Percentiles rank a stretch among this genome's conserved stretches.
Evolutionary conservation across 2,888 invertebrate species (phyloP).

Genomic region (Galeruca laticollis): DNA sequence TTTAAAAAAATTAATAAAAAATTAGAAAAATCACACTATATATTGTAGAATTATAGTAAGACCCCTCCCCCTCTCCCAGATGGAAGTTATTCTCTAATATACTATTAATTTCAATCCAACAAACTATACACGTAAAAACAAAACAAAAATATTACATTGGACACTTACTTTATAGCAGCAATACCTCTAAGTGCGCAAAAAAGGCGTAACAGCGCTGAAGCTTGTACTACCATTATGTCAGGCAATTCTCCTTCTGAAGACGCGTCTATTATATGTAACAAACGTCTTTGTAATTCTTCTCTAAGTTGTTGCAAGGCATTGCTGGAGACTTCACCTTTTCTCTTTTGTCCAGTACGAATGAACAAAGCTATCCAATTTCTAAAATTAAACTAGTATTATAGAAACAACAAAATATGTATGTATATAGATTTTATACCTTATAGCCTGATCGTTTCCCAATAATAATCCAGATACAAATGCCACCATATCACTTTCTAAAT

Average conservation of each 20-base stretch:
- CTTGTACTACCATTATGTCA: conserved; percentile 81
- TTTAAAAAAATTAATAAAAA: no score
- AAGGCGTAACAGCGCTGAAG: conserved; percentile 88
- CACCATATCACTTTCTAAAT: conserved; percentile 63
- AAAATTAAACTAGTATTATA: conserved; percentile 49
- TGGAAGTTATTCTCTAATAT: no score
- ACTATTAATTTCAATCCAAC: no score
- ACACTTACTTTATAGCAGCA: conserved; percentile 87
- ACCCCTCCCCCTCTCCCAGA: no score
- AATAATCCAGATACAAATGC: conserved; percentile 81
- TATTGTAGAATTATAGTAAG: no score
- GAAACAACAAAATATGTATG: background rate
- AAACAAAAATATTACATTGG: no score
- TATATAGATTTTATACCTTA: conserved; percentile 61
- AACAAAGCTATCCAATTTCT: conserved; percentile 94
- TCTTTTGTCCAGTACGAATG: conserved; percentile 87
- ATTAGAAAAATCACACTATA: no score
- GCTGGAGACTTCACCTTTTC: conserved; percentile 80
- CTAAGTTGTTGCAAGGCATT: conserved; percentile 78
- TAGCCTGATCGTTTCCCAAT: conserved; percentile 89
- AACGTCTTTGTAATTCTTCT: conserved; percentile 79
- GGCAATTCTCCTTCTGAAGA: conserved; percentile 73
- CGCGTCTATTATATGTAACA: conserved; percentile 75
- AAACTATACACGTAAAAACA: no score
- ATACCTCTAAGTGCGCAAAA: conserved; percentile 95